These are phyloP conservation scores for Diarsia mendica DNA, from an alignment of 2,888 invertebrate species.

Conservation along the genomic window DNA sequence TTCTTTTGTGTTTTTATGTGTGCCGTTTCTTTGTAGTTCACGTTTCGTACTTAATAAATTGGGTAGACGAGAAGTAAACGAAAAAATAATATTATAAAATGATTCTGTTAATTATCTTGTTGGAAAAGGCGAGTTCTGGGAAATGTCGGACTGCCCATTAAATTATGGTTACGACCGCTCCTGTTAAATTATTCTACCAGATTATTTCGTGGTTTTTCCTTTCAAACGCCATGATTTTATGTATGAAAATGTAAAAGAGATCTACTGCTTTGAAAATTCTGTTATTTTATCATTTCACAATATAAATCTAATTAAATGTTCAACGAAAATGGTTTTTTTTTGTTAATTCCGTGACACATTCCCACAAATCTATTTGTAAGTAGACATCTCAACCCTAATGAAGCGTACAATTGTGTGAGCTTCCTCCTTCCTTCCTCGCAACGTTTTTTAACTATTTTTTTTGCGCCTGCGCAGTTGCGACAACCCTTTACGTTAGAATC, in stretches of 20 bases:
- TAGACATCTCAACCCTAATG: conserved; percentile 36
- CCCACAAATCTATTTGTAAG: conserved; percentile 34
- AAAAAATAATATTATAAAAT: not conserved
- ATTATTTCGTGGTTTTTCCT: not conserved
- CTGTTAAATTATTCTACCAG: not conserved
- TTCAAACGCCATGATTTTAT: not conserved
- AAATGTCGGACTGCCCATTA: not conserved
- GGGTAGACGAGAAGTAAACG: conserved; percentile 1
- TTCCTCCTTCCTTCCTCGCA: conserved; percentile 73
- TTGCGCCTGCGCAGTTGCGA: conserved; percentile 82
- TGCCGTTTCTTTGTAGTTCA: conserved; percentile 2
- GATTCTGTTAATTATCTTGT: conserved; percentile 24
- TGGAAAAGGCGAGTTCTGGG: not conserved
- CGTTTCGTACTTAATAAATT: conserved; percentile 18
- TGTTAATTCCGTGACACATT: conserved; percentile 14
- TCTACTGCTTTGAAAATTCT: not conserved
- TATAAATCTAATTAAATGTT: not conserved
- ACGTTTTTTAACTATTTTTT: conserved; percentile 69
- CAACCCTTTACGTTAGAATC: conserved; percentile 79
- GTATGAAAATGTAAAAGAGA: not conserved
- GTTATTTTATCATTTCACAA: not conserved
- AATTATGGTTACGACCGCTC: not conserved
- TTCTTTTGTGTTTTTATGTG: conserved; percentile 30
- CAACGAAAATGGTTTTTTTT: not conserved
- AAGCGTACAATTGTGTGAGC: conserved; percentile 58